Conservation (phyloP, 1,140 invertebrate genomes). For the Drosophila asahinai region DNA sequence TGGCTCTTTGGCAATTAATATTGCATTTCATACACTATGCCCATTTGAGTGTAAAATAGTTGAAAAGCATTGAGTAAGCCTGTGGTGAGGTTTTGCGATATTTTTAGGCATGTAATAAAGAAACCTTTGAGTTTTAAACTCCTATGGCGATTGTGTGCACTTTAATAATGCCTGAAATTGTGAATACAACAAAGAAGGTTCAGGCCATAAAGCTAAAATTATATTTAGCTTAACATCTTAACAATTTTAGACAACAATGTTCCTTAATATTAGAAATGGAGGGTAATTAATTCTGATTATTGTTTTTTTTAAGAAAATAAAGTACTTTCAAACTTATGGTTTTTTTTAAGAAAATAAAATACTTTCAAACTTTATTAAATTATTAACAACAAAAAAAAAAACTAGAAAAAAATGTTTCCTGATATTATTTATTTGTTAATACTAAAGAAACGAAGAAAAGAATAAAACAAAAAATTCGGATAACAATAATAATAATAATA, state of each 20-base stretch:
- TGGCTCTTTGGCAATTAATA: conserved; percentile 33
- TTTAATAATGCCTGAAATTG: not conserved
- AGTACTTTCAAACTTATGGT: too few species aligned
- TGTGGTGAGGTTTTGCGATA: conserved; percentile 3
- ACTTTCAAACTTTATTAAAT: too few species aligned
- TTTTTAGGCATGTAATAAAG: conserved; percentile 2
- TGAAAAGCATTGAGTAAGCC: conserved; percentile 1
- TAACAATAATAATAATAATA: too few species aligned
- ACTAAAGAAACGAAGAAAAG: not conserved
- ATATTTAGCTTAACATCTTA: not conserved
- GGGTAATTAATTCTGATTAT: not conserved
- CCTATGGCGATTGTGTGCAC: too few species aligned
- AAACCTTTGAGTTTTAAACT: not conserved
- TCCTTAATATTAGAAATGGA: not conserved
- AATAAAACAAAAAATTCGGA: not conserved
- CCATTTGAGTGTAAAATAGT: conserved; percentile 34
- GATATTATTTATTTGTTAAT: too few species aligned
- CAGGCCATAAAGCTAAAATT: too few species aligned
- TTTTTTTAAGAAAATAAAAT: not conserved
- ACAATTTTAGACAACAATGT: not conserved
- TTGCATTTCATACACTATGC: conserved; percentile 1
- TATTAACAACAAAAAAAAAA: too few species aligned
- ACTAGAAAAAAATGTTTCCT: too few species aligned
- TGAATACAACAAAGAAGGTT: too few species aligned
- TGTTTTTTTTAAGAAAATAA: not conserved